Base-by-base conservation (phyloP, 2,797 vertebrate species). In the Distichodus sexfasciatus region DNA sequence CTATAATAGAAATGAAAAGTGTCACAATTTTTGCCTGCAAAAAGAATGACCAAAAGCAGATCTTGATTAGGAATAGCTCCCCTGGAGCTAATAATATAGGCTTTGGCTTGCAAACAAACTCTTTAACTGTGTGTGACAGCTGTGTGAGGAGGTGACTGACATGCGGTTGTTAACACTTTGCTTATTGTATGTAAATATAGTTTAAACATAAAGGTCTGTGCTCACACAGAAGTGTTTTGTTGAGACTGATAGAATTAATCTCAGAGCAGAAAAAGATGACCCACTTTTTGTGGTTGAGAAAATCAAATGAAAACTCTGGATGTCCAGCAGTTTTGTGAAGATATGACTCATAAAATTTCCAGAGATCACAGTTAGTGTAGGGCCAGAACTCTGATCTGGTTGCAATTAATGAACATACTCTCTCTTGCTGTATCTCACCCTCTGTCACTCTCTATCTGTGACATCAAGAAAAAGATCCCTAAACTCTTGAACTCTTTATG, bases 261-360 rank as follows among this genome's bases (percentile, higher is more conserved):
- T 50, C 23, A 35, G n/a, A n/a, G 35, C 46, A 41, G 6, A 47
- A 23, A 48, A 35, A 38, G 14, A 50, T 50, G 33, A 64, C 19
- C 28, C 44, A n/a, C 26, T 63, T 29, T 63, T 10, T 26, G 69
- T 1, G 3, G 41, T n/a, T 35, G 43, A 26, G 36, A 59, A 47
- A 29, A 5, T 58, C 26, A 7, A 17, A 50, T 64, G 41, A 70
- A 44, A 75, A 53, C 11, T 40, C 24, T 43, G 55, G 46, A 23
- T 8, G n/a, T 46, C 38, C 24, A 44, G 53, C 17, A 19, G 26
- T 50, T 59, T n/a, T 43, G 47, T 59, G 35, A 35, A 60, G 21
- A 40, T n/a, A 21, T 12, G 35, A 24, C 38, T 40, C 17, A 44
- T 21, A 31, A 59, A 59, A 59, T 51, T 23, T 33, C 26, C 12